Conservation (phyloP, 2,888 invertebrate genomes). For the Xanthostigma xanthostigma region DNA sequence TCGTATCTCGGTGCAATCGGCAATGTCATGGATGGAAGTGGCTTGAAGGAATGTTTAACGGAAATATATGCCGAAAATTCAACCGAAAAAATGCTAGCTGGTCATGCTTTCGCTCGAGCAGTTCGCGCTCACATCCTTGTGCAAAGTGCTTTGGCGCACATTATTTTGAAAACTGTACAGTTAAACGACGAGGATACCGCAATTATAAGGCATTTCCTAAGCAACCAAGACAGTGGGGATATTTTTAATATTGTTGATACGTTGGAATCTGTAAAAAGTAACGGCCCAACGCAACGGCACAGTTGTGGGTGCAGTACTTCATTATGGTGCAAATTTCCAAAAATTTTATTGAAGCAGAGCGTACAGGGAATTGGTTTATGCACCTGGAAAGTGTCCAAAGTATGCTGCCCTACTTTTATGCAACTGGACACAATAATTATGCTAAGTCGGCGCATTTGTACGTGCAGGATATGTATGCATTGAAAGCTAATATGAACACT, state of each 20-base stretch:
- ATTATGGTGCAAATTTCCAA: constrained; percentile 15
- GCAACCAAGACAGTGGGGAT: constrained; percentile 3
- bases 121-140: constrained; percentile 16
- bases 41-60: constrained; percentile 15
- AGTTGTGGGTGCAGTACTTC: constrained; percentile 18
- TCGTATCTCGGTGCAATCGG: constrained; percentile 22
- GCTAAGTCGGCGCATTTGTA: constrained; percentile 17
- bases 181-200: constrained; percentile 13
- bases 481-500: constrained; percentile 12
- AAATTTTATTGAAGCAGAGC: constrained; percentile 19
- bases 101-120: constrained; percentile 19
- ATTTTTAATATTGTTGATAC: constrained; percentile 4
- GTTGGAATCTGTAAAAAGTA: not conserved
- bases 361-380: constrained; percentile 18
- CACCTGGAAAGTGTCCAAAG: constrained; percentile 12
- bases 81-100: constrained; percentile 17
- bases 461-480: constrained; percentile 16
- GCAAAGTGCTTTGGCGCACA: constrained; percentile 15
- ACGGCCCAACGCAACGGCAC: constrained; percentile 9
- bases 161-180: constrained; percentile 13
- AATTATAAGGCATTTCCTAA: constrained; percentile 7
- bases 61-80: constrained; percentile 17
- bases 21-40: constrained; percentile 22
- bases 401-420: constrained; percentile 13
- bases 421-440: constrained; percentile 17